Evolutionary conservation across 2,888 invertebrate genomes (phyloP).

Genomic region (Galerucella calmariensis): DNA sequence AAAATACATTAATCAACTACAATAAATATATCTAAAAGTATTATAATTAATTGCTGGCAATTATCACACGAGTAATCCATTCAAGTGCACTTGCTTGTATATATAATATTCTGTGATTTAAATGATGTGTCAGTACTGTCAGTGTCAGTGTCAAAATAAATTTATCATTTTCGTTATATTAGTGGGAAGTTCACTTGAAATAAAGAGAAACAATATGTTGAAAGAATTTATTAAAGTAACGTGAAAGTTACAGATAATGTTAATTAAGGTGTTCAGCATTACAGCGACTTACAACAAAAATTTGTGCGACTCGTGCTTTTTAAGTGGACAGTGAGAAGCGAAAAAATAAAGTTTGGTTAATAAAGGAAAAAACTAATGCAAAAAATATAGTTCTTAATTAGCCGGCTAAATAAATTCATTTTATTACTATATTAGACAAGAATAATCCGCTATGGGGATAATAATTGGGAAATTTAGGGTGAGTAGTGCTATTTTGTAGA

Average conservation of each 20-base stretch:
- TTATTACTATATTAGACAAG: neutral
- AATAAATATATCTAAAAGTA: no score
- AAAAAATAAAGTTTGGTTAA: constrained; percentile 1
- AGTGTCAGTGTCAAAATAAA: neutral
- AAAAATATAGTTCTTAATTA: neutral
- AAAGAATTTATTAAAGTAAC: constrained; percentile 9
- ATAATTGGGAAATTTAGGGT: constrained; percentile 77
- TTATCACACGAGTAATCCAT: no score
- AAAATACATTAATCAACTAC: no score
- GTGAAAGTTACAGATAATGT: constrained; percentile 8
- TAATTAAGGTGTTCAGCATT: neutral
- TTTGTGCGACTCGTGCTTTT: neutral
- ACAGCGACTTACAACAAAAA: constrained; percentile 11
- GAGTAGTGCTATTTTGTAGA: constrained; percentile 59
- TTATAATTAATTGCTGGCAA: no score
- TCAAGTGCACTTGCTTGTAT: no score
- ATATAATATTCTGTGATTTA: neutral
- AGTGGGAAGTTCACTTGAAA: constrained; percentile 10
- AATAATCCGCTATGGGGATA: constrained; percentile 69
- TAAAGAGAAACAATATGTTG: neutral
- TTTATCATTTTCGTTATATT: neutral
- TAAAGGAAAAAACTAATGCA: neutral
- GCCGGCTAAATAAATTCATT: neutral
- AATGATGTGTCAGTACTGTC: neutral
- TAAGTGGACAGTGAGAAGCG: neutral